Evolutionary conservation across 2,797 vertebrate species (phyloP).

Genomic region (Enteromius thamalakanensis): DNA sequence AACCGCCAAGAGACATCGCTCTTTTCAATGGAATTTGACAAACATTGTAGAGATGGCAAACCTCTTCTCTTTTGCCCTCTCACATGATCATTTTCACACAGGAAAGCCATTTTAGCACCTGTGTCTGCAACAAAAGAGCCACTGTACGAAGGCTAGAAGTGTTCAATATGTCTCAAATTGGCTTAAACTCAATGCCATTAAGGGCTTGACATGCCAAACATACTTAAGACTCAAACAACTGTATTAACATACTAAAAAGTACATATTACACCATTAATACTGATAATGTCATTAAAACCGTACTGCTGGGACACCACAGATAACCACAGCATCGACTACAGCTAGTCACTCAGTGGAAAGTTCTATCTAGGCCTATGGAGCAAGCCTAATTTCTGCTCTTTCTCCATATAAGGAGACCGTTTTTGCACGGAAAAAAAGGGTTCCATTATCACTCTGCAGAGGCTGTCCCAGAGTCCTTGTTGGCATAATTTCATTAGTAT

Average conservation of each 20-base stretch:
- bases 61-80: not conserved
- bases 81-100: not conserved
- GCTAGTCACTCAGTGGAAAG: slow-evolving; percentile 29
- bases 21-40: slow-evolving; percentile 44
- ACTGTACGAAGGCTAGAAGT: not conserved
- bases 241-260: not conserved
- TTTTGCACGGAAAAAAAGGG: slow-evolving; percentile 31
- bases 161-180: not conserved
- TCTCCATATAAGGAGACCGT: slow-evolving; percentile 52
- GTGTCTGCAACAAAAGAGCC: not conserved
- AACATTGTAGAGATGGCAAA: not conserved
- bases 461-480: slow-evolving; percentile 49
- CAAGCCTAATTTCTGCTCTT: slow-evolving; percentile 20
- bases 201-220: not conserved
- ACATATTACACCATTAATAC: not conserved
- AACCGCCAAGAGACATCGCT: slow-evolving; percentile 56
- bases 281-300: not conserved
- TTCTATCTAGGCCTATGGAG: slow-evolving; percentile 41
- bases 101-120: not conserved
- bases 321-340: not conserved
- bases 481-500: slow-evolving; percentile 55
- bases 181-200: not conserved
- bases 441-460: slow-evolving; percentile 50
- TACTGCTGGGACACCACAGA: not conserved
- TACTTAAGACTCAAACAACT: not conserved